Conservation (phyloP, 53 echinoderm and acorn worm genomes). For the Mesocentrotus franciscanus region DNA sequence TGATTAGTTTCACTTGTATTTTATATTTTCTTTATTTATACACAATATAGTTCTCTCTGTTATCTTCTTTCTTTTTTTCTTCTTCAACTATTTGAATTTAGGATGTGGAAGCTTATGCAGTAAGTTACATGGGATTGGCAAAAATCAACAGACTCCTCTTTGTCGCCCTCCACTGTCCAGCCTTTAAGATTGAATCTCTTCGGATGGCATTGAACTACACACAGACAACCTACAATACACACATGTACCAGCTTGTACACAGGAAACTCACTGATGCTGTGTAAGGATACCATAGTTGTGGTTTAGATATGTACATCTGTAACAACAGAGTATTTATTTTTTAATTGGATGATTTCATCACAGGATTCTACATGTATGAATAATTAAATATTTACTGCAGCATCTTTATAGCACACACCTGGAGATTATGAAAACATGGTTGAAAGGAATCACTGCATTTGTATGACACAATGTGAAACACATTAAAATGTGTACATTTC, state of each 20-base stretch:
- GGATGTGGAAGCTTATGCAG: conserved; percentile 93
- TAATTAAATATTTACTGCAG: too few relatives aligned
- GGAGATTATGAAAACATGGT: too few relatives aligned
- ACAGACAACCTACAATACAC: conserved; percentile 97
- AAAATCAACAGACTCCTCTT: conserved; percentile 96
- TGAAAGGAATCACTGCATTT: too few relatives aligned
- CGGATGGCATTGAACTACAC: conserved; percentile 95
- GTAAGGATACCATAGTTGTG: conserved; percentile 80
- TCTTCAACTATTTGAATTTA: not conserved
- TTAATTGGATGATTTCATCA: too few relatives aligned
- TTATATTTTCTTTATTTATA: not conserved
- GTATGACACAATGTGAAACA: too few relatives aligned
- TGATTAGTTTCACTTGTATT: not conserved
- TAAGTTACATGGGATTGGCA: conserved; percentile 89
- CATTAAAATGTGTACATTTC: too few relatives aligned
- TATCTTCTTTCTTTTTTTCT: not conserved
- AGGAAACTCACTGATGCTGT: conserved; percentile 92
- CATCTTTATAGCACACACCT: too few relatives aligned
- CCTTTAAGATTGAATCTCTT: conserved; percentile 85
- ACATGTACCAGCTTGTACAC: conserved; percentile 93
- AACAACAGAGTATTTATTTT: too few relatives aligned
- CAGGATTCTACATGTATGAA: too few relatives aligned
- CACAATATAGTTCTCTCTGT: not conserved
- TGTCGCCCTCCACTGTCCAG: conserved; percentile 91
- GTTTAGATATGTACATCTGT: too few relatives aligned